phyloP scores from a whole-genome alignment of 2,113 vertebrate species.

The Porphyrio hochstetteri region DNA sequence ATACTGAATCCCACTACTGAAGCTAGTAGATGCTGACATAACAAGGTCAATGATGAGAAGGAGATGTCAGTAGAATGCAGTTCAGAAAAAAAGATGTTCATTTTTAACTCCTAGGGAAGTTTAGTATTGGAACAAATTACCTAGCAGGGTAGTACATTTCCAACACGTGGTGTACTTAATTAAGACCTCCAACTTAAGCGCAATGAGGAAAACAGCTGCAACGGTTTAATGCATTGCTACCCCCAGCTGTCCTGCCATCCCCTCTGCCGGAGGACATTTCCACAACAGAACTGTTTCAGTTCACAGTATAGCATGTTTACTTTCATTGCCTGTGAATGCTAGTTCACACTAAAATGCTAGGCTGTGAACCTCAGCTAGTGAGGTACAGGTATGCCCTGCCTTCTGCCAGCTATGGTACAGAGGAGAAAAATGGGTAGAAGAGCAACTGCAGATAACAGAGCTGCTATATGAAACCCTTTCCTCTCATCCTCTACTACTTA shows the following conservation, averaged over 20 bases:
- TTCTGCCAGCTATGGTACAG: background rate
- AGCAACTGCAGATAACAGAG: background rate
- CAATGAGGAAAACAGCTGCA: background rate
- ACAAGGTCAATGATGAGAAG: background rate
- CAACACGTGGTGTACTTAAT: background rate
- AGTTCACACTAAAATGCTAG: background rate
- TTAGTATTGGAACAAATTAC: background rate
- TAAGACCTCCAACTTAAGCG: background rate
- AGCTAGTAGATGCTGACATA: background rate
- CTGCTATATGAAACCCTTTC: background rate
- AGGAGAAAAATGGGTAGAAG: background rate
- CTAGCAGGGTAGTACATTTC: background rate
- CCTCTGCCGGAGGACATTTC: background rate
- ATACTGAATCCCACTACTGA: background rate
- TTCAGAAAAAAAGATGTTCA: background rate
- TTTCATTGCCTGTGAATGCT: background rate
- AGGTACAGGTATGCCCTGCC: background rate
- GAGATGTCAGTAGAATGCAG: background rate
- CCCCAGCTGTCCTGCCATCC: background rate
- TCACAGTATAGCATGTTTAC: background rate
- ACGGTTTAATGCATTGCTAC: background rate
- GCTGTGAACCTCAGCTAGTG: background rate
- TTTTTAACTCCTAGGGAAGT: background rate
- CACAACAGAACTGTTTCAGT: background rate
- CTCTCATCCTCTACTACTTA: background rate